Percentiles rank a stretch among this genome's conserved stretches.
Evolutionary conservation across 2,888 invertebrate species (phyloP).

Genomic region (Petrolisthes cinctipes): DNA sequence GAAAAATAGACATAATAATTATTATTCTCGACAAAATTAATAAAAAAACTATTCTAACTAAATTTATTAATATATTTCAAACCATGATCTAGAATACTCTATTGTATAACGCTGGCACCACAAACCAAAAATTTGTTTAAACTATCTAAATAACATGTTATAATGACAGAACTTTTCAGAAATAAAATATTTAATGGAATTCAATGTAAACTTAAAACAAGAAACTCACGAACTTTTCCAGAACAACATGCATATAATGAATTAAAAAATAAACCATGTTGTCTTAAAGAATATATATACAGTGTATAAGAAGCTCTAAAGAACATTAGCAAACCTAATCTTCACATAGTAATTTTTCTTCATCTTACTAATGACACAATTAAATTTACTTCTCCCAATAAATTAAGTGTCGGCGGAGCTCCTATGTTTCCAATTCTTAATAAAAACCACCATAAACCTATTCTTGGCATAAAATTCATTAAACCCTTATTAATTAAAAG

Average conservation of each 20-base stretch:
- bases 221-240: too few relatives aligned
- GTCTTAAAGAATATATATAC: constrained; percentile 77
- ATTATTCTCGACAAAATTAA: constrained; percentile 72
- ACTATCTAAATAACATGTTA: too few relatives aligned
- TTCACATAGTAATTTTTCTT: constrained; percentile 72
- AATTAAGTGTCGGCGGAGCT: constrained; percentile 78
- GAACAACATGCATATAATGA: too few relatives aligned
- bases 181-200: too few relatives aligned
- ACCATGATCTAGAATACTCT: too few relatives aligned
- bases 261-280: too few relatives aligned
- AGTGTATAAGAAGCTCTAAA: constrained; percentile 78
- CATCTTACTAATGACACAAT: constrained; percentile 75
- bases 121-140: too few relatives aligned
- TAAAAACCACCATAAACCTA: constrained; percentile 78
- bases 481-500: constrained; percentile 77
- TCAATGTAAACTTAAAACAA: too few relatives aligned
- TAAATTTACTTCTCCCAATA: constrained; percentile 78
- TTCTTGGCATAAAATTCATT: constrained; percentile 75
- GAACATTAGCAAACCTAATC: constrained; percentile 76
- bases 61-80: too few relatives aligned
- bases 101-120: too few relatives aligned
- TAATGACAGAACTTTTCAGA: too few relatives aligned
- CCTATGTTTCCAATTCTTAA: constrained; percentile 77
- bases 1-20: constrained; percentile 69
- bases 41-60: constrained; percentile 74